A percentile compares a stretch with the other conserved stretches of the same genome.
phyloP scores from a whole-genome alignment of 2,797 vertebrate genomes.

The Hapalemur alaotrensis region DNA sequence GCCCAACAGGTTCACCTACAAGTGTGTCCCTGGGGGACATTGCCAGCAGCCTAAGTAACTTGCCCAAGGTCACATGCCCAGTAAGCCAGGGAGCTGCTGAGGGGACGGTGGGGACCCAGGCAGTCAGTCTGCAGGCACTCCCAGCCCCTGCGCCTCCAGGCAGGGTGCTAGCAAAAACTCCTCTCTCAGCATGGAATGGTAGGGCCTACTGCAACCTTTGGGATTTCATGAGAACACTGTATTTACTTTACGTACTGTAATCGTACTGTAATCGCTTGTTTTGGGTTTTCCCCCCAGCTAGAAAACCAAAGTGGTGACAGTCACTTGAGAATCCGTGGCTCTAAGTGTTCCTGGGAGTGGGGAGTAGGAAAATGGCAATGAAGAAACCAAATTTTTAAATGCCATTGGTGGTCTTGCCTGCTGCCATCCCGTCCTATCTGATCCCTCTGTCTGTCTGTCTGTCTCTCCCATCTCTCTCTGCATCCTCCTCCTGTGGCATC shows the following conservation, averaged over 20 bases:
- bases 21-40: neutral
- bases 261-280: accelerated
- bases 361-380: neutral
- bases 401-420: neutral
- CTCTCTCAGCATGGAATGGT: accelerated
- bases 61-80: neutral
- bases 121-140: neutral
- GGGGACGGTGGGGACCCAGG: neutral
- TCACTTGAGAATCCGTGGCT: neutral
- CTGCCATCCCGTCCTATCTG: accelerated
- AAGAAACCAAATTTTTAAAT: neutral
- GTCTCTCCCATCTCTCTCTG: neutral
- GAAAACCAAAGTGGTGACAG: neutral
- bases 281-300: neutral
- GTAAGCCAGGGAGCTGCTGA: neutral
- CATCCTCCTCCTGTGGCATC: neutral
- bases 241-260: neutral
- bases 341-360: neutral
- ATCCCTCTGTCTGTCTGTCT: no score
- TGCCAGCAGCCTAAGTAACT: neutral
- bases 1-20: neutral
- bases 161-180: neutral
- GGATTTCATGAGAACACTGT: neutral
- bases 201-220: neutral
- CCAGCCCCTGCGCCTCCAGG: neutral